Percentiles rank a stretch among this genome's conserved stretches.
phyloP scores from a whole-genome alignment of 2,113 vertebrate species.

The Sapayoa aenigma region DNA sequence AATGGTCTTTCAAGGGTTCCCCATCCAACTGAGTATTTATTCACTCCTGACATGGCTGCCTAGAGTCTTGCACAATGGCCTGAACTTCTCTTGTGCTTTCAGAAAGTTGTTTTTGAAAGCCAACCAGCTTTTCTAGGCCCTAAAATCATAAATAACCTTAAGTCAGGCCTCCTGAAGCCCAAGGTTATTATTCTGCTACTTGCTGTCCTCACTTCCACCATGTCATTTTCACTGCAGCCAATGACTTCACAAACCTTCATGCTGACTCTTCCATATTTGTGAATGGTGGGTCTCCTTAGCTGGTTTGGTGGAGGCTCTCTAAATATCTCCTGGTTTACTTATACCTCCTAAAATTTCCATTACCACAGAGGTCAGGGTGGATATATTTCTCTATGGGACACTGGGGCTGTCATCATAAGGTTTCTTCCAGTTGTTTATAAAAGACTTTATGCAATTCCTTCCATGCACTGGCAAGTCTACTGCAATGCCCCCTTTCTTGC shows the following conservation, averaged over 20 bases:
- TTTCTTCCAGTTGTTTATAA: not conserved
- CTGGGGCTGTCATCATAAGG: not conserved
- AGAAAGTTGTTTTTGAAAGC: not conserved
- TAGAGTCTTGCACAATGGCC: not conserved
- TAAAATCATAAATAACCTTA: not conserved
- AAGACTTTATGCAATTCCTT: not conserved
- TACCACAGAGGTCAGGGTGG: not conserved
- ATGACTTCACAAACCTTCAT: not conserved
- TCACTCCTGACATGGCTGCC: not conserved
- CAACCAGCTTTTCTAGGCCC: not conserved
- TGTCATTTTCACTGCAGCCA: not conserved
- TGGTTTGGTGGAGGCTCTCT: not conserved
- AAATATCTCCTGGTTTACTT: not conserved
- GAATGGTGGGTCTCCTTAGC: not conserved
- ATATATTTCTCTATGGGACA: not conserved
- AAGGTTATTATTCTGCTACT: not conserved
- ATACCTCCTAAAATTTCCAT: not conserved
- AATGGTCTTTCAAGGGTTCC: not conserved
- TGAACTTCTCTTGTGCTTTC: not conserved
- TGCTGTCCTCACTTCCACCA: not conserved
- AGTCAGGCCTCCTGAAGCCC: not conserved
- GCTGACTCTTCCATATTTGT: not conserved
- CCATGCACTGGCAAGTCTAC: not conserved
- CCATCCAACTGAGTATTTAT: not conserved
- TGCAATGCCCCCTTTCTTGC: not conserved